Evolutionary conservation across 2,113 vertebrate species (phyloP), one percentile per base, ranked within the genome.

Genomic region (Rhodinocichla rosea): DNA sequence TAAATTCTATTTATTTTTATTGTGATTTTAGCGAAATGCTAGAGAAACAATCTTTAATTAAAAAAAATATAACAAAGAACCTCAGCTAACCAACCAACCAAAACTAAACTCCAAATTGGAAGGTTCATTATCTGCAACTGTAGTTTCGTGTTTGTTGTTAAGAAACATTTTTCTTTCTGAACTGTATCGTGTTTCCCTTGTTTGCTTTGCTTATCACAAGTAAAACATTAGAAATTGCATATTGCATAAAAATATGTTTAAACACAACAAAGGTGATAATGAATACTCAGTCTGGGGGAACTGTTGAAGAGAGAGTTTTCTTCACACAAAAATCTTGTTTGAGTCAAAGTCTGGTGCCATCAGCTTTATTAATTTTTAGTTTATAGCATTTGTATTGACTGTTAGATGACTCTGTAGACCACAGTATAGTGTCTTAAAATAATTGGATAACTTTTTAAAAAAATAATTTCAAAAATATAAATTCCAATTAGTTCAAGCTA

Each of bases 381-480:
- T 95, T 90, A 83, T 56, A 85, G 7, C 55, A 63, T 94, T 93
- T 90, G 59, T 67, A 91, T 76, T 91, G 59, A 80, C 20, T 86
- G 22, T 15, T 56, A 86, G 64, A 90, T 59, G 7, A 39, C 57
- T 53, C 24, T 65, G 19, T 50, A 73, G 35, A 50, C 26, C 53
- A 44, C 26, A 67, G 26, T 17, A 79, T 2, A 23, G 5, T 40
- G 20, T 13, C 28, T 53, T 87, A 59, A 86, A 86, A 35, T 30
- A 87, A 49, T 35, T 50, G 2, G 23, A 11, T 75, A 1, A 1
- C 4, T 87, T 78, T 16, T 7, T 5, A 27, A 65, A 62, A 68
- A 69, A 13, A 39, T 0, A 28, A 50, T 42, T 47, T 5, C 1
- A 32, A 59, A 50, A 50, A 44, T 37, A 24, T 35, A 67, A 88